phyloP scores from a whole-genome alignment of 2,888 invertebrate genomes.

The Zelleria hepariella region DNA sequence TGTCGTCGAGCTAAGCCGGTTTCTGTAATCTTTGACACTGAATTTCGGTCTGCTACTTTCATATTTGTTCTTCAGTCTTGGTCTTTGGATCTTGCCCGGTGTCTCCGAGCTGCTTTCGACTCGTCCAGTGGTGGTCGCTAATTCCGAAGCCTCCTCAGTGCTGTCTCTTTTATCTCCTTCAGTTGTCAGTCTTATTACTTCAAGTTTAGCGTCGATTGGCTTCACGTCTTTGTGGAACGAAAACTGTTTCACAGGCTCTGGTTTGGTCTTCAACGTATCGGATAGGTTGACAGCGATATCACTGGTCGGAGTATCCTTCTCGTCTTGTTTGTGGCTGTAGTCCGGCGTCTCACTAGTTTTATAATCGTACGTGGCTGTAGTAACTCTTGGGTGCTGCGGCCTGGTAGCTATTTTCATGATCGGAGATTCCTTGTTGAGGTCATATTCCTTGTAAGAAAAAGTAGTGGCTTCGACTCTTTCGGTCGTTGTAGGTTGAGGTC shows the following conservation, averaged over 20 bases:
- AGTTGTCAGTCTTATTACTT: conserved; percentile 23
- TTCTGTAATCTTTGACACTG: conserved; percentile 83
- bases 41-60: conserved; percentile 78
- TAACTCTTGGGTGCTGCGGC: conserved; percentile 35
- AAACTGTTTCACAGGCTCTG: conserved; percentile 39
- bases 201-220: conserved; percentile 55
- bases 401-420: conserved; percentile 68
- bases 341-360: conserved; percentile 47
- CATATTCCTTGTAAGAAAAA: conserved; percentile 31
- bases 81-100: conserved; percentile 34
- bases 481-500: conserved; percentile 39
- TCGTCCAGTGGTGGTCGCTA: conserved; percentile 35
- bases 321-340: conserved; percentile 64
- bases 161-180: conserved; percentile 27
- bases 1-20: conserved; percentile 72
- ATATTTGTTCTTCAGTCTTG: conserved; percentile 66
- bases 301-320: conserved; percentile 67
- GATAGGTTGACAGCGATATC: conserved; percentile 53
- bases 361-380: conserved; percentile 32
- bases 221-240: conserved; percentile 60
- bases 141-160: conserved; percentile 26
- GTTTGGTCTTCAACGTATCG: conserved; percentile 29
- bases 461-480: conserved; percentile 52
- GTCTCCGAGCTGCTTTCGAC: conserved; percentile 38
- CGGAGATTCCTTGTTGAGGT: conserved; percentile 49